Evolutionary conservation across 2,888 invertebrate genomes (phyloP).

Genomic region (Campoplex capitator): DNA sequence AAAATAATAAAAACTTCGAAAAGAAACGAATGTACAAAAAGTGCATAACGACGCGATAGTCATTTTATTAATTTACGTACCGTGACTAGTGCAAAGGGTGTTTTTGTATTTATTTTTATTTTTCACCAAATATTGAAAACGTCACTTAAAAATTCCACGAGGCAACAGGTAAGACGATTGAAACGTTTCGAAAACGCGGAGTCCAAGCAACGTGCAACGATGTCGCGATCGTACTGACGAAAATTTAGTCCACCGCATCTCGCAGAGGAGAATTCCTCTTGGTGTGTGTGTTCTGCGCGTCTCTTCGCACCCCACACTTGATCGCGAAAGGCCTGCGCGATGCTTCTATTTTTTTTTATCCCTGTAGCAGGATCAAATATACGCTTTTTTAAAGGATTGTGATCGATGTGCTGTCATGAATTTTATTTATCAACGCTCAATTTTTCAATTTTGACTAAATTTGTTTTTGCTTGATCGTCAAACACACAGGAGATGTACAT

Average conservation of each 20-base stretch:
- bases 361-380: neutral
- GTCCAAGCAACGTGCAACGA: slow-evolving; percentile 29
- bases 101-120: neutral
- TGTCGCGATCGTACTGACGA: slow-evolving; percentile 68
- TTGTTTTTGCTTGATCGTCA: neutral
- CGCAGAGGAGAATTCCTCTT: slow-evolving; percentile 25
- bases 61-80: slow-evolving; percentile 24
- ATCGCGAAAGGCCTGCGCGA: slow-evolving; percentile 54
- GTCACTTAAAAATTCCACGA: slow-evolving; percentile 2
- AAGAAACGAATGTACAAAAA: neutral
- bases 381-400: neutral
- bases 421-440: neutral
- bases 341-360: slow-evolving; percentile 21
- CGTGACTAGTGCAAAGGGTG: neutral
- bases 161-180: slow-evolving; percentile 33
- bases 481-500: neutral
- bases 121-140: neutral
- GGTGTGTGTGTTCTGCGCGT: neutral
- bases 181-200: slow-evolving; percentile 3
- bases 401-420: slow-evolving; percentile 4
- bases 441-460: neutral
- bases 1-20: neutral
- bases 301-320: slow-evolving; percentile 15
- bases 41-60: neutral
- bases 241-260: slow-evolving; percentile 49